Evolutionary conservation across 2,888 invertebrate genomes (phyloP), one percentile per base, ranked within the genome.

Genomic region (Lymantria dispar): DNA sequence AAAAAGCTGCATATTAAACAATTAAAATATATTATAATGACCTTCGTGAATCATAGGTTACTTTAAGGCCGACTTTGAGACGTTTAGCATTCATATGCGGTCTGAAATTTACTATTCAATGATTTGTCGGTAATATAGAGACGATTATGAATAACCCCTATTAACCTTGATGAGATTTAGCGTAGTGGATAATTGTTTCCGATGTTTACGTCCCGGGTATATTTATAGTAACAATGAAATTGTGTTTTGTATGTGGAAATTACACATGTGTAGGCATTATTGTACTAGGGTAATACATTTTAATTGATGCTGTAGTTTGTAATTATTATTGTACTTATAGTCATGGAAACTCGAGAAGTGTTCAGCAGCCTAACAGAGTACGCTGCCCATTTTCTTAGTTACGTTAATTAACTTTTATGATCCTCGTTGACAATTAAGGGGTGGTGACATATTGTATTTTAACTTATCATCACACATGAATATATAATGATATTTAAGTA

Each of bases 41-140:
- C 82, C 80, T 80, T 81, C 56, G 15, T 33, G 47, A 22, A 44
- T 48, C 48, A 71, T 64, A 85, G 84, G 85, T 82, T 78, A 70
- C 43, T 54, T 51, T 67, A 70, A 85, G 83, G 85, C 80, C 80
- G 61, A 45, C 45, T 60, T 50, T 67, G 62, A 66, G 62, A 60
- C 61, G n/a, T n/a, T n/a, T 47, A 54, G 56, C 59, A 65, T 58
- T 43, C n/a, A n/a, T n/a, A 53, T 54, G 49, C 54, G 58, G 58
- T 56, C 42, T n/a, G 44, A 49, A 38, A 49, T 44, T 47, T 39
- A 29, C 7, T 47, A 52, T 66, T 56, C 52, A 62, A 55, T 61
- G 68, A 72, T 73, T 67, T 62, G 52, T 61, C 69, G 45, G 44
- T 45, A 40, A 48, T 36, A 10, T 45, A 22, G 40, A n/a, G n/a